Percentiles rank a stretch among this genome's conserved stretches.
phyloP scores from a whole-genome alignment of 1,140 invertebrate species.

The Cyclina sinensis region DNA sequence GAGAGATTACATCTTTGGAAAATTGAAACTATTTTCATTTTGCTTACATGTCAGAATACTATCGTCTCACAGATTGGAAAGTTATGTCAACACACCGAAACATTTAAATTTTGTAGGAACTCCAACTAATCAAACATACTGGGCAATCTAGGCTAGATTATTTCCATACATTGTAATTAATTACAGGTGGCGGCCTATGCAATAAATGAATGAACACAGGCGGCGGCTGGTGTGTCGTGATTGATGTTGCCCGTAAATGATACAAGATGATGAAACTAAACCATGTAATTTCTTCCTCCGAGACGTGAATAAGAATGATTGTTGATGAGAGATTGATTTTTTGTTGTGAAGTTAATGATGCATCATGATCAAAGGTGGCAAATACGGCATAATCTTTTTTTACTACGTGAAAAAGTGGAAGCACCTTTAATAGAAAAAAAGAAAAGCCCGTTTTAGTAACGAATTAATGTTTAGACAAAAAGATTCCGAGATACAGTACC shows the following conservation, averaged over 20 bases:
- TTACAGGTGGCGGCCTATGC: background rate
- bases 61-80: background rate
- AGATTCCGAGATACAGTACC: no score
- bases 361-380: no score
- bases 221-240: conserved; percentile 28
- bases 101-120: conserved; percentile 22
- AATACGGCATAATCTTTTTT: no score
- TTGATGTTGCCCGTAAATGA: background rate
- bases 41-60: conserved; percentile 4
- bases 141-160: conserved; percentile 15
- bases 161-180: conserved; percentile 38
- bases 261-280: background rate
- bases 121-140: conserved; percentile 33
- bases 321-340: background rate
- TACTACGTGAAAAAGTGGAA: no score
- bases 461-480: no score
- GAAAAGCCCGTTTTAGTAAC: no score
- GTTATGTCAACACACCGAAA: background rate
- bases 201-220: background rate
- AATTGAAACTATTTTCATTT: background rate
- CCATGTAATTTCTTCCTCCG: background rate
- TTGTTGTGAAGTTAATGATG: background rate
- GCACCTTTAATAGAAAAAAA: no score
- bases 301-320: conserved; percentile 13
- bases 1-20: conserved; percentile 5